A percentile compares a stretch with the other conserved stretches of the same genome.
Evolutionary conservation across 2,888 invertebrate genomes (phyloP).

Genomic region (Melanargia galathea): DNA sequence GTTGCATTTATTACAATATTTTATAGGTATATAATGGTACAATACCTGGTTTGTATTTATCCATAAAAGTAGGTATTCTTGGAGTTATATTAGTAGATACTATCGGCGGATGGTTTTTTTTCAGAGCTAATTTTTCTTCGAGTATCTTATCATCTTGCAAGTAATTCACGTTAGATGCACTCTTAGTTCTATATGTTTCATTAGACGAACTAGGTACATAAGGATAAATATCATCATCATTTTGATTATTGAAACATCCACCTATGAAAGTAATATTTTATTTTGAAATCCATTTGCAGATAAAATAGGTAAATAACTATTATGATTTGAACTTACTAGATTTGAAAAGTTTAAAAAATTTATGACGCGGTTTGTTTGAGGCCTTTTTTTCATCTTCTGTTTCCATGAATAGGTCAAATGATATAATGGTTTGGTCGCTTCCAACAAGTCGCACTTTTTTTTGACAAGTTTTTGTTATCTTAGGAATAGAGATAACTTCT

Average conservation of each 20-base stretch:
- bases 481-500: slow-evolving; percentile 53
- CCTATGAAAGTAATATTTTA: slow-evolving; percentile 47
- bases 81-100: slow-evolving; percentile 34
- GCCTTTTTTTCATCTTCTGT: slow-evolving; percentile 50
- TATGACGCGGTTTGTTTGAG: slow-evolving; percentile 50
- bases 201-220: slow-evolving; percentile 48
- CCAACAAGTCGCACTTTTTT: slow-evolving; percentile 57
- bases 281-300: background rate
- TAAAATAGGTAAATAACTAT: background rate
- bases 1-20: background rate
- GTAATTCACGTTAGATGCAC: slow-evolving; percentile 40
- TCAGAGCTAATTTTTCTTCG: slow-evolving; percentile 44
- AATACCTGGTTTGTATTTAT: slow-evolving; percentile 72
- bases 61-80: slow-evolving; percentile 53
- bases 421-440: slow-evolving; percentile 71
- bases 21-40: background rate
- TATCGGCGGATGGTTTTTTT: slow-evolving; percentile 44
- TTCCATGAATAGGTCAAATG: slow-evolving; percentile 66
- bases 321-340: slow-evolving; percentile 44
- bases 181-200: slow-evolving; percentile 42
- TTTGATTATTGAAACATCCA: slow-evolving; percentile 54
- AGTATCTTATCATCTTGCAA: slow-evolving; percentile 13
- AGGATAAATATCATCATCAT: slow-evolving; percentile 54
- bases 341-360: slow-evolving; percentile 51
- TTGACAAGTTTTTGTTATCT: slow-evolving; percentile 41